phyloP scores from a whole-genome alignment of 1,140 invertebrate genomes.

The Drosophila eugracilis region DNA sequence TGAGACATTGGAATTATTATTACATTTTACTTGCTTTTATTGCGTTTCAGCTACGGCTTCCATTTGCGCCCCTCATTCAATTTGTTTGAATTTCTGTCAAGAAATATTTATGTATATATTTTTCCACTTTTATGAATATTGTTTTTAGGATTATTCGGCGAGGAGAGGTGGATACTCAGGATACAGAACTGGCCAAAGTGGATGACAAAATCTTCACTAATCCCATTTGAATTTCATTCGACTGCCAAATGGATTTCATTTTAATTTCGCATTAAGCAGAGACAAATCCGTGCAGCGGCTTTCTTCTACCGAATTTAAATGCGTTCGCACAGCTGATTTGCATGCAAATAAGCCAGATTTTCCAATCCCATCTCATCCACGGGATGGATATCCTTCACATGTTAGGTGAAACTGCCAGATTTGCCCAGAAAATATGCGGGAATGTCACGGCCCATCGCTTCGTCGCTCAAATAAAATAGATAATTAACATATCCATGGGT shows the following conservation, averaged over 20 bases:
- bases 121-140: conserved; percentile 7
- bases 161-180: not conserved
- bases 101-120: not conserved
- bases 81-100: conserved; percentile 4
- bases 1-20: conserved; percentile 73
- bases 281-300: conserved; percentile 30
- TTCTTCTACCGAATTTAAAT: conserved; percentile 52
- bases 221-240: conserved; percentile 69
- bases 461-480: conserved; percentile 25
- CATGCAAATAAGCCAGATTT: conserved; percentile 65
- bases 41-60: conserved; percentile 28
- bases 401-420: conserved; percentile 23
- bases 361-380: conserved; percentile 5
- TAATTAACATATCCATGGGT: conserved; percentile 43
- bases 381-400: not conserved
- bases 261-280: conserved; percentile 54
- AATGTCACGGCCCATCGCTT: conserved; percentile 27
- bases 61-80: conserved; percentile 10
- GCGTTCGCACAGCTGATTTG: conserved; percentile 57
- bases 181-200: conserved; percentile 6
- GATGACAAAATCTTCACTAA: conserved; percentile 71
- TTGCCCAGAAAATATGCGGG: conserved; percentile 24
- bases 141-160: not conserved
- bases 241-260: conserved; percentile 61
- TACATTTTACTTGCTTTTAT: conserved; percentile 68